phyloP scores from a whole-genome alignment of 2,888 invertebrate species.

The Kuschelorhynchus macadamiae region DNA sequence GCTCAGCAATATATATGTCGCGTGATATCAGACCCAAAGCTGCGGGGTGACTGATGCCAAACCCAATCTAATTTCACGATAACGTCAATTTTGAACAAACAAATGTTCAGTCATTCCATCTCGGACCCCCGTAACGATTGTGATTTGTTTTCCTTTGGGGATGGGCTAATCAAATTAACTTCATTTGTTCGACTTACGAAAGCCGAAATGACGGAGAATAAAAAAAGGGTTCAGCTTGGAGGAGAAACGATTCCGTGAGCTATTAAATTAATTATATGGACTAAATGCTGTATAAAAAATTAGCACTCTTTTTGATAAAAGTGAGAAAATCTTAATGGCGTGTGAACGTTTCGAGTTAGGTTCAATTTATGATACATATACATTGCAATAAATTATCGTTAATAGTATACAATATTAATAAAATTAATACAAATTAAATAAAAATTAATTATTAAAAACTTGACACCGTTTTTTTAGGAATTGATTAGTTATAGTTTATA shows the following conservation, averaged over 20 bases:
- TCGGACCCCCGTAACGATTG: constrained; percentile 41
- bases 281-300: too few species aligned
- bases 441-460: too few species aligned
- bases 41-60: constrained; percentile 34
- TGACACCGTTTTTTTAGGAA: too few species aligned
- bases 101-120: constrained; percentile 40
- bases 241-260: constrained; percentile 3
- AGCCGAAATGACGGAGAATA: constrained; percentile 20
- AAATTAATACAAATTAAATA: too few species aligned
- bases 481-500: too few species aligned
- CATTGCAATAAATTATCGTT: too few species aligned
- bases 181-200: constrained; percentile 30
- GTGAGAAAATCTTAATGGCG: too few species aligned
- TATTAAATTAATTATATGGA: constrained; percentile 8
- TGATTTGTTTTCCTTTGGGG: constrained; percentile 42
- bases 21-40: constrained; percentile 22
- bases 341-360: too few species aligned
- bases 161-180: constrained; percentile 41
- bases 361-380: too few species aligned
- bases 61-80: constrained; percentile 41
- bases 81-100: constrained; percentile 38
- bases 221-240: constrained; percentile 20
- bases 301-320: too few species aligned
- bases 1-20: constrained; percentile 7
- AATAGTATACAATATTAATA: too few species aligned